Percentiles rank a stretch among this genome's conserved stretches.
phyloP scores from a whole-genome alignment of 2,113 vertebrate genomes.

The Todiramphus chloris region DNA sequence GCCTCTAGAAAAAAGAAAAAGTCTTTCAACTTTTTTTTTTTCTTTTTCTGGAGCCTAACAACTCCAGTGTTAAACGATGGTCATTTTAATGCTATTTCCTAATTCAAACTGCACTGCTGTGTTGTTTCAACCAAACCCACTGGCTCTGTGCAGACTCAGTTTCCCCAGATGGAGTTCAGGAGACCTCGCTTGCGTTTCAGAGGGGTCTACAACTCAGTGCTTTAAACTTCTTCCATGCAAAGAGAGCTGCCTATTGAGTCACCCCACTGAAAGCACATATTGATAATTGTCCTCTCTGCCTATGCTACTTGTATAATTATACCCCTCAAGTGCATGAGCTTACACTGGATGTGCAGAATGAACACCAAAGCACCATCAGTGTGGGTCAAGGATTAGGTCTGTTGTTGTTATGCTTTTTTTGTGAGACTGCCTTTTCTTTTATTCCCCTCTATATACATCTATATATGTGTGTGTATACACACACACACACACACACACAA shows the following conservation, averaged over 20 bases:
- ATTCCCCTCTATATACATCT: rapidly evolving
- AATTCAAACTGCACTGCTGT: not conserved
- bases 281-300: not conserved
- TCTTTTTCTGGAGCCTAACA: not conserved
- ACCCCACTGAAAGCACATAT: not conserved
- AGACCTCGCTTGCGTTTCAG: not conserved
- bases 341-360: not conserved
- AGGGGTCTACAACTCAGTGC: not conserved
- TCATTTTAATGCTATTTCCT: not conserved
- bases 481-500: not conserved
- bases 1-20: not conserved
- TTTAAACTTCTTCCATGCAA: not conserved
- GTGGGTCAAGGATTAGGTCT: not conserved
- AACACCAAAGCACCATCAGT: not conserved
- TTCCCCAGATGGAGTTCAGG: not conserved
- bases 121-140: not conserved
- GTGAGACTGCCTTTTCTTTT: not conserved
- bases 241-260: not conserved
- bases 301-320: not conserved
- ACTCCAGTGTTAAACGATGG: not conserved
- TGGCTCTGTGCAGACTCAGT: not conserved
- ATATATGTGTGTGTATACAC: no score
- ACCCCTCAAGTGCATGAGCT: not conserved
- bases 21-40: not conserved
- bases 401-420: not conserved